Base-by-base conservation (phyloP, 2,113 vertebrate species). In the Mirounga angustirostris region DNA sequence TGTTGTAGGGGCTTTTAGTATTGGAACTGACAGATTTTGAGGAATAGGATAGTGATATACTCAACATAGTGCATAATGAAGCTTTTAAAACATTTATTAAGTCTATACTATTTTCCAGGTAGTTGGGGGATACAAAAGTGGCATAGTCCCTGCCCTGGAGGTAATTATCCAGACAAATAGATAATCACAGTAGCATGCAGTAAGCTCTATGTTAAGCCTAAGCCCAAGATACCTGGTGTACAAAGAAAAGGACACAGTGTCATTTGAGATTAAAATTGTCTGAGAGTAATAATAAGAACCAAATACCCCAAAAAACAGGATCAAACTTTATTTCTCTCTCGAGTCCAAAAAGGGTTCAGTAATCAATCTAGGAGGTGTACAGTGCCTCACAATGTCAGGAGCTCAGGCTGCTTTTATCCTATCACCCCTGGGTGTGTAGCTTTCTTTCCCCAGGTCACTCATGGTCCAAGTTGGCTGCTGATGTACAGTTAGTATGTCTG, bases 21-120 rank as follows among this genome's bases (percentile, higher is more conserved):
- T 89, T 79, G 74, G 92, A 84, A 21, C 50, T 76, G 56, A 73
- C n/a, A 79, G 40, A 40, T 89, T 91, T 71, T 91, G 43, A 73
- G 54, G 58, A 91, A 50, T 9, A 50, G 18, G 40, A 40, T 4
- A 95, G 22, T 73, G 28, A 81, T 59, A 71, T 46, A 46, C 59
- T 89, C 22, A 82, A 8, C 78, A n/a, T 36, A 54, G 1, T 46
- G 36, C 52, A 4, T 86, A 83, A 89, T n/a, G 56, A 73, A 0
- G 7, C 5, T 69, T 93, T 93, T 58, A 6, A 86, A 95, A 79
- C 43, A 83, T 78, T 85, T 73, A 67, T 85, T 36, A 82, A 33
- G 21, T 78, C 43, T 82, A 0, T 88, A 52, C 19, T 67, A 81
- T 95, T 96, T 95, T 88, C 54, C 46, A 91, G 16, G 59, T 86